Conservation (phyloP, 2,113 vertebrate species). For the Grus americana region DNA sequence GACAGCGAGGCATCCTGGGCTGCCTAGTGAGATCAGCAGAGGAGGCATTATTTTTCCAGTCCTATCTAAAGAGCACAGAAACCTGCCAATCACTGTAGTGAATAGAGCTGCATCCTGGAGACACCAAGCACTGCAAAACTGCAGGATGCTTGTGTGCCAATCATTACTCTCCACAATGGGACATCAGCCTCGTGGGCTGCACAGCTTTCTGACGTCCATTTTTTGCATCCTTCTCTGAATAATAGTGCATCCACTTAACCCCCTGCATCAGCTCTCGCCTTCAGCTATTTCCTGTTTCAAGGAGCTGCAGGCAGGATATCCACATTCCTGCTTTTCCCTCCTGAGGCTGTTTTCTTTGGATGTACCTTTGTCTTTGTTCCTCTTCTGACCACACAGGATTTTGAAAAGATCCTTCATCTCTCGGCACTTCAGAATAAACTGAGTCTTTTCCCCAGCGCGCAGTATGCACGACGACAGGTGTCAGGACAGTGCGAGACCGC, state of each 20-base stretch:
- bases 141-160: not conserved
- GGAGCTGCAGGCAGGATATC: not conserved
- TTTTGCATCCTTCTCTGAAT: not conserved
- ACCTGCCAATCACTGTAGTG: not conserved
- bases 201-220: not conserved
- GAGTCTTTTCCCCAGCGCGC: not conserved
- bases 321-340: not conserved
- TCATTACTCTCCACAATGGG: not conserved
- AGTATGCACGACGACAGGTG: not conserved
- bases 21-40: not conserved
- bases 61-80: not conserved
- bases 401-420: not conserved
- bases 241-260: not conserved
- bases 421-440: not conserved
- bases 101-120: not conserved
- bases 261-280: not conserved
- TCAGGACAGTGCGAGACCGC: not conserved
- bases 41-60: not conserved
- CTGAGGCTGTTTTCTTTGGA: not conserved
- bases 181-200: not conserved
- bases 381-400: not conserved
- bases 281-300: not conserved
- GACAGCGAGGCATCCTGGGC: not conserved
- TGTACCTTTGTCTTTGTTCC: not conserved
- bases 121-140: not conserved